These are phyloP conservation scores for Hypomecis punctinalis DNA, from an alignment of 2,888 invertebrate species.

Conservation along the genomic window DNA sequence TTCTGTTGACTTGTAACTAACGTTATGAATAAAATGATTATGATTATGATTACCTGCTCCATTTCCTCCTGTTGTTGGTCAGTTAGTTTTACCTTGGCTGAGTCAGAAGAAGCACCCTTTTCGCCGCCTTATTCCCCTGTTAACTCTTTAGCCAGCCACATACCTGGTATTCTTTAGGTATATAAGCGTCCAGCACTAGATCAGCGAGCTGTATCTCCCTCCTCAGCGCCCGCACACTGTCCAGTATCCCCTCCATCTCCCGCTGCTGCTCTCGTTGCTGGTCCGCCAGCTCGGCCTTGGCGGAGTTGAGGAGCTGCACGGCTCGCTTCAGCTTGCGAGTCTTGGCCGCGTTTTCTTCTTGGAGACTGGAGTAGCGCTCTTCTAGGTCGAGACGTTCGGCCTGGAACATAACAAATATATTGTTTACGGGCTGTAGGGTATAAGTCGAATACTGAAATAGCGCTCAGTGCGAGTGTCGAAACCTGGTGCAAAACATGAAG, in stretches of 20 bases:
- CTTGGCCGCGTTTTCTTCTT: constrained; percentile 94
- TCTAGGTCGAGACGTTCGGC: constrained; percentile 97
- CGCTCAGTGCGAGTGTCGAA: too few relatives aligned
- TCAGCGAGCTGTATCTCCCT: constrained; percentile 96
- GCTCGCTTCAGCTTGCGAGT: constrained; percentile 15
- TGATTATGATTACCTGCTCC: too few relatives aligned
- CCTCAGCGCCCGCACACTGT: constrained; percentile 95
- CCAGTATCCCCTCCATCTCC: constrained; percentile 98
- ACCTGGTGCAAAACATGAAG: too few relatives aligned
- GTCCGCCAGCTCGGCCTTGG: constrained; percentile 92
- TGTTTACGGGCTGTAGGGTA: too few relatives aligned
- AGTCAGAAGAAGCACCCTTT: too few relatives aligned
- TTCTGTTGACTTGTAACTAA: too few relatives aligned
- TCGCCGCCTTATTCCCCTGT: too few relatives aligned
- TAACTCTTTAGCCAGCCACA: too few relatives aligned
- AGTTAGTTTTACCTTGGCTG: too few relatives aligned
- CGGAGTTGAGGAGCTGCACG: constrained; percentile 84
- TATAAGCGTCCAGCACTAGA: constrained; percentile 95
- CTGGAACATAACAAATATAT: constrained; percentile 43
- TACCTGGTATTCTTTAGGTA: constrained; percentile 97
- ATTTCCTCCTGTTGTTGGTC: too few relatives aligned
- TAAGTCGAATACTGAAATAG: too few relatives aligned
- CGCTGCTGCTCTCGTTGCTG: constrained; percentile 97
- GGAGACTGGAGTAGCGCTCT: constrained; percentile 96
- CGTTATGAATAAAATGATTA: too few relatives aligned